Evolutionary conservation across 2,888 invertebrate species (phyloP).

Genomic region (Lasioglossum marginatum): DNA sequence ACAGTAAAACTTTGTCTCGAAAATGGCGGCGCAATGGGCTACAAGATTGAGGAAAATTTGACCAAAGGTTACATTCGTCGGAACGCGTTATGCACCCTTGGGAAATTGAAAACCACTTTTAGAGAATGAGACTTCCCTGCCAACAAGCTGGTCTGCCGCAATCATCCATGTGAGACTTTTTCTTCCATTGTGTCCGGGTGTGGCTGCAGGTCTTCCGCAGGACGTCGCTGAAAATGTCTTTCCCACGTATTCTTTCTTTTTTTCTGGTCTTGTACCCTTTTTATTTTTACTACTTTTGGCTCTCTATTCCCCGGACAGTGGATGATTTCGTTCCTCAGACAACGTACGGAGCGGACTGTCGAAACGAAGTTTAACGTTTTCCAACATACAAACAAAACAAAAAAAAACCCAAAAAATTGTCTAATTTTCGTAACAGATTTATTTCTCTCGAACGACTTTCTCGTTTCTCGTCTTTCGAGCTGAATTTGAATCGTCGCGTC

Average conservation of each 20-base stretch:
- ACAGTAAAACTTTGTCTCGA: conserved; percentile 24
- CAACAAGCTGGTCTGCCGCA: conserved; percentile 85
- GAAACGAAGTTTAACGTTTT: conserved; percentile 24
- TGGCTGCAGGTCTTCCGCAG: conserved; percentile 80
- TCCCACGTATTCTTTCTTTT: conserved; percentile 63
- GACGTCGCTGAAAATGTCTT: conserved; percentile 82
- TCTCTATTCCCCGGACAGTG: conserved; percentile 58
- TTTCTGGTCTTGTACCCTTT: conserved; percentile 33
- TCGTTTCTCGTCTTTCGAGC: not conserved
- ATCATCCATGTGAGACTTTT: conserved; percentile 82
- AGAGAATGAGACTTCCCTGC: conserved; percentile 85
- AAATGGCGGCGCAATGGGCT: conserved; percentile 28
- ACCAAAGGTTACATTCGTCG: conserved; percentile 47
- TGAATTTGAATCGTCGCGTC: conserved; percentile 2
- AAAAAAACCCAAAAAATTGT: not conserved
- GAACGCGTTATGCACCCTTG: conserved; percentile 81
- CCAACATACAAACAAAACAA: conserved; percentile 24
- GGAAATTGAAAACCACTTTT: conserved; percentile 83
- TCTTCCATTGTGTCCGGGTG: conserved; percentile 81
- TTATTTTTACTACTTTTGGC: conserved; percentile 13
- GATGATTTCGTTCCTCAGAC: conserved; percentile 56
- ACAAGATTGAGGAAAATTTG: conserved; percentile 50
- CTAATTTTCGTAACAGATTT: conserved; percentile 17
- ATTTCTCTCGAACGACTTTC: conserved; percentile 17
- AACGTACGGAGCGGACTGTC: conserved; percentile 45